These are phyloP conservation scores for Pantala flavescens DNA, from an alignment of 1,140 invertebrate species.

Conservation along the genomic window DNA sequence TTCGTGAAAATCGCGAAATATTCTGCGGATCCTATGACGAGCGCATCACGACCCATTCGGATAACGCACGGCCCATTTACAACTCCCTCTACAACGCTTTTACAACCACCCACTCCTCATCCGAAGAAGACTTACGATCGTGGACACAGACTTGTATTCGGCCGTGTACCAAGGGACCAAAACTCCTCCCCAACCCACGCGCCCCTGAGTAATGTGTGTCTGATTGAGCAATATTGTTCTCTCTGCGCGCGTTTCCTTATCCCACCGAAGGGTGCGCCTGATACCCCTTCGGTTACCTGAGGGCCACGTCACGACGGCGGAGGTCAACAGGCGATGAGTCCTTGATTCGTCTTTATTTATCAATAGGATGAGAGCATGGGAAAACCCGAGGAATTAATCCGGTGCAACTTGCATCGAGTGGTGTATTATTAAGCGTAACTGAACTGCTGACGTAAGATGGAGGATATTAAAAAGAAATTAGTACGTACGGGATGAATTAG, in stretches of 20 bases:
- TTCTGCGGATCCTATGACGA: too few relatives aligned
- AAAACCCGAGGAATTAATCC: too few relatives aligned
- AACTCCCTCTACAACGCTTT: neutral
- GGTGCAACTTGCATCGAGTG: too few relatives aligned
- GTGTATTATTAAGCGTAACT: too few relatives aligned
- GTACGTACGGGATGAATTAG: too few relatives aligned
- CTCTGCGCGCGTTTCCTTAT: neutral
- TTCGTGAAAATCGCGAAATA: too few relatives aligned
- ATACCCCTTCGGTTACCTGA: neutral
- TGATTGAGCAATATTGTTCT: constrained; percentile 10
- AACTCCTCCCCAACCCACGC: neutral
- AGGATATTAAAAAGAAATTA: too few relatives aligned
- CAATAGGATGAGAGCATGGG: too few relatives aligned
- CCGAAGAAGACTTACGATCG: neutral
- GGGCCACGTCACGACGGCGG: neutral
- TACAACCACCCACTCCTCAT: neutral
- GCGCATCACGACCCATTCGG: neutral
- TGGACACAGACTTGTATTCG: neutral
- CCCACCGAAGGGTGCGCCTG: neutral
- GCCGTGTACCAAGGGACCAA: neutral
- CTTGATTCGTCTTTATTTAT: too few relatives aligned
- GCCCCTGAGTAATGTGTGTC: neutral
- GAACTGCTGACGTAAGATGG: too few relatives aligned
- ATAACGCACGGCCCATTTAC: neutral
- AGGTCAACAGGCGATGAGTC: neutral